Base-by-base conservation (phyloP, 2,113 vertebrate genomes). In the Chiloscyllium plagiosum region DNA sequence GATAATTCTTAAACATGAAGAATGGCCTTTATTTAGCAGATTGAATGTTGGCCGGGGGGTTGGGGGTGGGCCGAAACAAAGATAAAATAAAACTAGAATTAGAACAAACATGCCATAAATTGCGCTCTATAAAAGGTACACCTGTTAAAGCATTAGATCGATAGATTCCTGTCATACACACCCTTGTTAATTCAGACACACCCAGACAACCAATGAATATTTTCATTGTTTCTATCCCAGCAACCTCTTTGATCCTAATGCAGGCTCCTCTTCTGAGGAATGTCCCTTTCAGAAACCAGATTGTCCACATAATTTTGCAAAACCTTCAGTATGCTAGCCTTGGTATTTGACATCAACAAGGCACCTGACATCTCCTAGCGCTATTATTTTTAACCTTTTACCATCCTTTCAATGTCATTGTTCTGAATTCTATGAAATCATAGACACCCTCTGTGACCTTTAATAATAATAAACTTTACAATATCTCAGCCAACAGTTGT, bases 101-200 rank as follows among this genome's bases (percentile, higher is more conserved):
- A 66, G 89, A 93, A 93, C 89, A 93, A 93, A 93, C 89, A 93
- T 37, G 61, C 89, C 61, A 47, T 93, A 66, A 92, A 66, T 15
- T 93, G 33, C 19, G 19, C 22, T 93, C 29, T 65, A 93, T 93
- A 93, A n/a, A 33, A 65, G 19, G 19, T 8, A 65, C 61, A 93
- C n/a, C 61, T 66, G 65, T 66, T 66, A 66, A 66, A 68, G 56
- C 56, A 1, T 37, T 61, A 93, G 89, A 66, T 93, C 22, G 89
- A 66, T 93, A 93, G 89, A 61, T 37, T 93, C 61, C 89, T 66
- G n/a, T 13, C n/a, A 66, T 65, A 37, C 61, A 68, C n/a, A 92
- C n/a, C 89, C 89, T 93, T 65, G 61, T 93, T 93, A 93, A 93
- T 93, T 93, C 89, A 93, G 89, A 66, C 65, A 93, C 89, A 93